A percentile compares a stretch with the other conserved stretches of the same genome.
Conservation (phyloP, 2,888 invertebrate species). For the Hoplodrina ambigua region DNA sequence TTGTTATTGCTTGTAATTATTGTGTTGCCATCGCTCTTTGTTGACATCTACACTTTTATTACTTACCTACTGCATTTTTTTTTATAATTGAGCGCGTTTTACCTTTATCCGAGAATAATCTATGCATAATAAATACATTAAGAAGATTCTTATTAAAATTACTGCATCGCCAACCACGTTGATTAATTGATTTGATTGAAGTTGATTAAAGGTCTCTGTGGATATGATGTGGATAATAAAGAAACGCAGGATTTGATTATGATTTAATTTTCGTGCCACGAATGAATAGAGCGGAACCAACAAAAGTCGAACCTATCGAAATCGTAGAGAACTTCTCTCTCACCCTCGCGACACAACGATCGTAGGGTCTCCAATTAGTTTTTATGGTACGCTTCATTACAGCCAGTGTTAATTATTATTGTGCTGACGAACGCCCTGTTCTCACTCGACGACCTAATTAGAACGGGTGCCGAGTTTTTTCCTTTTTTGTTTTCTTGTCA, state of each 20-base stretch:
- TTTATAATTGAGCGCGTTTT: slow-evolving; percentile 29
- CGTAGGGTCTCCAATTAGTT: slow-evolving; percentile 88
- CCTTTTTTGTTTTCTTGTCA: slow-evolving; percentile 84
- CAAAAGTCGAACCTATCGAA: slow-evolving; percentile 75
- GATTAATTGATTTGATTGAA: slow-evolving; percentile 41
- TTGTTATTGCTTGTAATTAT: slow-evolving; percentile 55
- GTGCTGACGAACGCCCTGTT: slow-evolving; percentile 88
- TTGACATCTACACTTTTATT: slow-evolving; percentile 41
- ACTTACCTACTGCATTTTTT: slow-evolving; percentile 20
- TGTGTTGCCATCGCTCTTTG: slow-evolving; percentile 45
- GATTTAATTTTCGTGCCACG: slow-evolving; percentile 50
- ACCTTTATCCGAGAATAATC: slow-evolving; percentile 35
- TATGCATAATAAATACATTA: slow-evolving; percentile 42
- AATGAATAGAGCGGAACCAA: slow-evolving; percentile 49
- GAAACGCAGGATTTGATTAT: slow-evolving; percentile 37
- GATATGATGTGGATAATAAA: slow-evolving; percentile 34
- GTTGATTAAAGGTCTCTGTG: slow-evolving; percentile 34
- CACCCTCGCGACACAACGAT: slow-evolving; percentile 77
- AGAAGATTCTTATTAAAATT: slow-evolving; percentile 43
- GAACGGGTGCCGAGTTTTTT: slow-evolving; percentile 81
- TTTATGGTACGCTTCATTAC: slow-evolving; percentile 89
- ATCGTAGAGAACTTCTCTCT: slow-evolving; percentile 71
- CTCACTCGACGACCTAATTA: slow-evolving; percentile 89
- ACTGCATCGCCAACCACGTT: slow-evolving; percentile 26
- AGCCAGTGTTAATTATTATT: slow-evolving; percentile 90